Conservation (phyloP, 2,797 vertebrate genomes). For the Sphenopsis melanotis region DNA sequence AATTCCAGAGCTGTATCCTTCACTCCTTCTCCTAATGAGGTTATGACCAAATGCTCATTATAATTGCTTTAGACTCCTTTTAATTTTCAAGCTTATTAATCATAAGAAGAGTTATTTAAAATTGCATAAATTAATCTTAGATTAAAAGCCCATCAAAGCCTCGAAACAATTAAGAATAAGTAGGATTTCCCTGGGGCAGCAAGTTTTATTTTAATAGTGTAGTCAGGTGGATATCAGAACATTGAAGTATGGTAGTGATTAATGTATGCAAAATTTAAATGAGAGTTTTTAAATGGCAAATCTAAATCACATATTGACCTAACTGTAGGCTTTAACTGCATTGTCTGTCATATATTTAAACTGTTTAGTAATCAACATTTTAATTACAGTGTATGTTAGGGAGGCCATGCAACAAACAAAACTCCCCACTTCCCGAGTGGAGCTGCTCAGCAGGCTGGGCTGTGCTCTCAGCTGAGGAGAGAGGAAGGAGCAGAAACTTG, state of each 20-base stretch:
- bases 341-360: conserved; percentile 78
- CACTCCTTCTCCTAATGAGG: conserved; percentile 93
- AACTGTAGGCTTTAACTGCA: conserved; percentile 82
- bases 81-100: conserved; percentile 99
- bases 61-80: conserved; percentile 99
- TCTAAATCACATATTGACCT: conserved; percentile 86
- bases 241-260: conserved; percentile 94
- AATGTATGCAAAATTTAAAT: conserved; percentile 96
- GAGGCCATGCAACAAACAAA: conserved; percentile 70
- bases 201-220: conserved; percentile 91
- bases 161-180: conserved; percentile 99
- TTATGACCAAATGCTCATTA: conserved; percentile 97
- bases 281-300: conserved; percentile 87
- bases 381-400: conserved; percentile 71
- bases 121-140: conserved; percentile 99
- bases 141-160: conserved; percentile 97
- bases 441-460: background rate
- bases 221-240: conserved; percentile 96
- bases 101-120: conserved; percentile 99
- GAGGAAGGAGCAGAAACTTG: background rate
- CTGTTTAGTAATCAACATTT: conserved; percentile 79
- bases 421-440: conserved; percentile 15
- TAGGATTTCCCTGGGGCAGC: conserved; percentile 96
- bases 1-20: conserved; percentile 79
- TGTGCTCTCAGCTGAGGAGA: background rate